Evolutionary conservation across 1,140 invertebrate genomes (phyloP).

Genomic region (Cyrtorhinus lividipennis): DNA sequence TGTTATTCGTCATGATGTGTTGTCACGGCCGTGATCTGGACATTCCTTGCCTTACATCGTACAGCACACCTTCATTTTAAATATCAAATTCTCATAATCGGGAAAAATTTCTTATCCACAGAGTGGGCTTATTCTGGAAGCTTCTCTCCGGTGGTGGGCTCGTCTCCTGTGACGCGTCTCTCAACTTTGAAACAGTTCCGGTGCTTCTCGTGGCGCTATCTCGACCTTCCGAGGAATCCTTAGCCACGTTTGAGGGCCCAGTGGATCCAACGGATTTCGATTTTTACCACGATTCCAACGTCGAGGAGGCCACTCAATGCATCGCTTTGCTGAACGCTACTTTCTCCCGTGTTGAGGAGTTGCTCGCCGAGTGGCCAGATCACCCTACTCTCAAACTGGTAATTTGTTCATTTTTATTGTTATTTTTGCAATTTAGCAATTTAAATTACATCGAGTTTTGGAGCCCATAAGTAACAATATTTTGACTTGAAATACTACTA

Average conservation of each 20-base stretch:
- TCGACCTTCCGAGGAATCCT: slow-evolving; percentile 12
- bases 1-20: no score
- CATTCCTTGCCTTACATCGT: no score
- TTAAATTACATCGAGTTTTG: no score
- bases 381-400: slow-evolving; percentile 72
- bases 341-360: slow-evolving; percentile 40
- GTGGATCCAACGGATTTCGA: slow-evolving; percentile 41
- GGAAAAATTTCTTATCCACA: no score
- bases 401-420: no score
- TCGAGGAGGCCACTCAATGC: slow-evolving; percentile 59
- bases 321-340: slow-evolving; percentile 49
- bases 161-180: slow-evolving; percentile 34
- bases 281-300: slow-evolving; percentile 76
- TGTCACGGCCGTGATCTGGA: slow-evolving; percentile 24
- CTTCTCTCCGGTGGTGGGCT: slow-evolving; percentile 33
- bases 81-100: no score
- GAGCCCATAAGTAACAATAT: no score
- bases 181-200: slow-evolving; percentile 37
- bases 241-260: slow-evolving; percentile 2
- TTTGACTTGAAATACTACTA: no score
- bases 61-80: no score
- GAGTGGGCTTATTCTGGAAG: slow-evolving; percentile 41
- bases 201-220: slow-evolving; percentile 35
- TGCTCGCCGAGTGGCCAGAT: slow-evolving; percentile 76
- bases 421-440: no score